These are phyloP conservation scores for Autographa pulchrina DNA, from an alignment of 2,888 invertebrate species.

Conservation along the genomic window DNA sequence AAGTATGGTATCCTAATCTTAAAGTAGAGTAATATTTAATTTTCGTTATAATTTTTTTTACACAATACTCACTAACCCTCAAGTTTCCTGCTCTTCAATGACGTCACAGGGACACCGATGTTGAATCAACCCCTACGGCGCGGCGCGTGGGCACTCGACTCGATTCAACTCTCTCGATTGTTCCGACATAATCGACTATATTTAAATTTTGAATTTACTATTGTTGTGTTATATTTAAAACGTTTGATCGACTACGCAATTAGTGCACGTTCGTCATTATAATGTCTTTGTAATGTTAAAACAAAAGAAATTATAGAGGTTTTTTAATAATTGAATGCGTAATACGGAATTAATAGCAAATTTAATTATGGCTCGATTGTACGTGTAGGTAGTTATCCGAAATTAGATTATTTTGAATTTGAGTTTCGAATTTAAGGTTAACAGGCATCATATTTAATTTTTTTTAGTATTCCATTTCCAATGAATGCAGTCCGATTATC, in stretches of 20 bases:
- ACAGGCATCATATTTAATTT: neutral
- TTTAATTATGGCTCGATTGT: slow-evolving; percentile 35
- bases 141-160: slow-evolving; percentile 80
- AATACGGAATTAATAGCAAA: slow-evolving; percentile 25
- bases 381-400: neutral
- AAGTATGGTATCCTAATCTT: neutral
- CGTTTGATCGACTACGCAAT: slow-evolving; percentile 71
- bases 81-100: slow-evolving; percentile 44
- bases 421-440: neutral
- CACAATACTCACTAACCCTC: slow-evolving; percentile 50
- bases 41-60: slow-evolving; percentile 39
- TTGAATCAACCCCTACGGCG: slow-evolving; percentile 66
- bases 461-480: slow-evolving; percentile 6
- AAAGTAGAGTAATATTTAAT: neutral
- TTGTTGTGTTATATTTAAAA: slow-evolving; percentile 70
- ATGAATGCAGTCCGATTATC: slow-evolving; percentile 20
- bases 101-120: slow-evolving; percentile 60
- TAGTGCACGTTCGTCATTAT: slow-evolving; percentile 63
- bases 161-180: slow-evolving; percentile 70
- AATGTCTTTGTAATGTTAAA: slow-evolving; percentile 52
- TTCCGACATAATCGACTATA: slow-evolving; percentile 78
- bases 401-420: neutral
- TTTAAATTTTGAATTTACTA: slow-evolving; percentile 75
- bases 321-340: slow-evolving; percentile 22
- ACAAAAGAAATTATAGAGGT: slow-evolving; percentile 34